These are phyloP conservation scores for Cryptotermes secundus DNA, from an alignment of 1,140 invertebrate species.

Conservation along the genomic window DNA sequence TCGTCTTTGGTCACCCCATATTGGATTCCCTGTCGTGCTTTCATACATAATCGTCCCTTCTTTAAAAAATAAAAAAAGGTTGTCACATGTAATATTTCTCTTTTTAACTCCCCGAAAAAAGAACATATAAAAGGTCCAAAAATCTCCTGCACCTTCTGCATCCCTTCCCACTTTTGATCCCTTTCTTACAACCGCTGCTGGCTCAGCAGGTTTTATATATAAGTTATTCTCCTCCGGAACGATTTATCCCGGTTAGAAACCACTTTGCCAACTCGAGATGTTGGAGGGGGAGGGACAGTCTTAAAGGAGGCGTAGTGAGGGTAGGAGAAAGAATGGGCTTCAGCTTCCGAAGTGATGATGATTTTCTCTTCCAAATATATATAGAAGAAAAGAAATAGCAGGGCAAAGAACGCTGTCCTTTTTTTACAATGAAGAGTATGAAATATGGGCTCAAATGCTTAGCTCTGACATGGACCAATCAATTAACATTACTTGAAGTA, in stretches of 20 bases:
- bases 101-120: neutral
- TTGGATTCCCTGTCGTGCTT: neutral
- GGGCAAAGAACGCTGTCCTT: neutral
- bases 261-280: conserved; percentile 29
- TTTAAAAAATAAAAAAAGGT: neutral
- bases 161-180: neutral
- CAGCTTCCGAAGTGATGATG: conserved; percentile 27
- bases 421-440: neutral
- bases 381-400: neutral
- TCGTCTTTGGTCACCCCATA: neutral
- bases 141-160: neutral
- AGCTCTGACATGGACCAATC: neutral
- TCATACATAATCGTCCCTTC: neutral
- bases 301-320: neutral
- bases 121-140: neutral
- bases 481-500: neutral
- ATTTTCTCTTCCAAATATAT: neutral
- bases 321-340: conserved; percentile 21
- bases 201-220: conserved; percentile 22
- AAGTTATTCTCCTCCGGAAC: conserved; percentile 27
- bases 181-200: conserved; percentile 1
- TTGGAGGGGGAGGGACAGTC: neutral
- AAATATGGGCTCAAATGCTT: conserved; percentile 8
- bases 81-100: neutral
- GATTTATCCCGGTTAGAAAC: conserved; percentile 30